Base-by-base conservation (phyloP, 2,113 vertebrate genomes). In the Typhlomys cinereus region DNA sequence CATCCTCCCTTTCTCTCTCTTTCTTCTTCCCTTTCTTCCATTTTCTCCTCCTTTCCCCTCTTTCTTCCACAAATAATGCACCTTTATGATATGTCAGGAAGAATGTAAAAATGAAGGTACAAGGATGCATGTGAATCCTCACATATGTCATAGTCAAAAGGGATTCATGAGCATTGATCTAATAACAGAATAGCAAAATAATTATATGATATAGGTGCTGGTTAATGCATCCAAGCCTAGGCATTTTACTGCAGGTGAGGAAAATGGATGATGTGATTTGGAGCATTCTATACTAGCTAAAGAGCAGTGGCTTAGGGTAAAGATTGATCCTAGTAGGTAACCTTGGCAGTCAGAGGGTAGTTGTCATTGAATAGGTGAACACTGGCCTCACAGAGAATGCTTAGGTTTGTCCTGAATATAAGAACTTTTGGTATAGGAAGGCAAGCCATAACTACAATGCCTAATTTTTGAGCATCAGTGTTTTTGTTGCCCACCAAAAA, bases 401-500 rank as follows among this genome's bases (percentile, higher is more conserved):
- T 41, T 64, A 52, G 7, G 3, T 87, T 39, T 88, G 21, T 54
- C 25, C 36, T 86, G 39, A 90, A 85, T 14, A 54, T 4, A 62
- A 44, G 41, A 75, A 90, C 17, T 87, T 67, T 39, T n/a, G 39
- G 52, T 75, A 74, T n/a, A 82, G 61, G 21, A 66, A 90, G 84
- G 34, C 10, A 71, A 18, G 21, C 5, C 13, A 78, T 76, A 94
- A 11, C 25, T 48, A 75, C 41, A 83, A 34, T 69, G 59, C 29
- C 46, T 78, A 85, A 83, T 76, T 95, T 31, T 95, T 59, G 20
- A 83, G 27, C 21, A 29, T 87, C 46, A 76, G 0, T 85, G 41
- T 76, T 80, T 94, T 84, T 90, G 29, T 62, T 94, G 57, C 29
- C 48, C 93, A 88, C 62, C 62, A 90, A 44, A 74, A 95, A 69